Evolutionary conservation across 2,113 vertebrate species (phyloP).

Genomic region (Daboia siamensis): DNA sequence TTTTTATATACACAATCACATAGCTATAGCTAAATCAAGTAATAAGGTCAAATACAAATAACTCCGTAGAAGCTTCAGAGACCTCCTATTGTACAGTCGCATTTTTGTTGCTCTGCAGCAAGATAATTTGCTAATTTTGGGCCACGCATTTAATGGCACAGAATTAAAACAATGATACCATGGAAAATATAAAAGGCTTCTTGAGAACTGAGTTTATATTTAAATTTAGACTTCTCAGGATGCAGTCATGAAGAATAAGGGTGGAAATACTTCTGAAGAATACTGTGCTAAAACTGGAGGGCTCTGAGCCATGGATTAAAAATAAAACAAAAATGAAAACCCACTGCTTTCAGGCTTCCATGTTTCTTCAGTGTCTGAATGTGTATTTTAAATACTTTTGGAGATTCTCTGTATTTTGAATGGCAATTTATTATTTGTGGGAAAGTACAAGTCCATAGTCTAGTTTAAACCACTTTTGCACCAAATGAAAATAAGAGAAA

Average conservation of each 20-base stretch:
- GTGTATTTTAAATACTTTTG: neutral
- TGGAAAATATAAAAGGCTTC: constrained; percentile 60
- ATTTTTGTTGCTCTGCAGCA: constrained; percentile 46
- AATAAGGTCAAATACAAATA: constrained; percentile 55
- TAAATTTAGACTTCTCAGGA: constrained; percentile 45
- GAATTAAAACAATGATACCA: constrained; percentile 64
- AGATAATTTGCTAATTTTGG: constrained; percentile 58
- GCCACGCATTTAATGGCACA: constrained; percentile 44
- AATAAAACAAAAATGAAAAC: neutral
- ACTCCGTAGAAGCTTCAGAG: constrained; percentile 43
- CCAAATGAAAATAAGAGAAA: neutral
- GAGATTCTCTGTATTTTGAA: neutral
- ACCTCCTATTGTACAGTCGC: constrained; percentile 57
- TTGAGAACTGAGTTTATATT: constrained; percentile 54
- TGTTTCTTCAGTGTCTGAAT: neutral
- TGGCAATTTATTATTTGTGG: neutral
- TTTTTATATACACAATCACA: constrained; percentile 31
- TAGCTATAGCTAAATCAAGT: constrained; percentile 53
- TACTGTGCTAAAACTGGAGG: constrained; percentile 1
- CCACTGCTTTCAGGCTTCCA: neutral
- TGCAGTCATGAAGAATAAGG: constrained; percentile 37
- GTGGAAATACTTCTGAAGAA: constrained; percentile 41
- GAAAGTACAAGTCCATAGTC: neutral
- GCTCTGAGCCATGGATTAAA: constrained; percentile 1
- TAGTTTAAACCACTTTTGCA: neutral